phyloP scores from a whole-genome alignment of 1,140 invertebrate species.

The Rhysida immarginata region DNA sequence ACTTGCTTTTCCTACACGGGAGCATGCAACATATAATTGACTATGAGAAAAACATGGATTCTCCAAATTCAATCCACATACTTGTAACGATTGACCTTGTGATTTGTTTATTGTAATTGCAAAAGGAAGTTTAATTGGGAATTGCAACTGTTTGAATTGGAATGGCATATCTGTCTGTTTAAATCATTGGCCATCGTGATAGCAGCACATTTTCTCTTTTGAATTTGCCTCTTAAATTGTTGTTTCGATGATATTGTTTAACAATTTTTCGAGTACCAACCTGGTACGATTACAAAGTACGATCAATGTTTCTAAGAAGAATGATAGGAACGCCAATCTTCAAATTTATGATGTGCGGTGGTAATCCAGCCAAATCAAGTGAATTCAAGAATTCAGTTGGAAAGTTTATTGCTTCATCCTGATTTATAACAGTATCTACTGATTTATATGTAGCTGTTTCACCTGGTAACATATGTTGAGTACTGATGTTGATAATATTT shows the following conservation, averaged over 20 bases:
- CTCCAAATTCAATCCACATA: conserved; percentile 23
- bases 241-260: conserved; percentile 29
- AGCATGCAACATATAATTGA: neutral
- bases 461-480: conserved; percentile 21
- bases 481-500: conserved; percentile 12
- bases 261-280: conserved; percentile 27
- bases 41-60: conserved; percentile 26
- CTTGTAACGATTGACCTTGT: conserved; percentile 33
- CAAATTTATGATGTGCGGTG: conserved; percentile 17
- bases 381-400: conserved; percentile 22
- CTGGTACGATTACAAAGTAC: conserved; percentile 11
- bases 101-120: conserved; percentile 40
- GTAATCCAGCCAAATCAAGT: conserved; percentile 19
- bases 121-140: conserved; percentile 34
- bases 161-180: conserved; percentile 28
- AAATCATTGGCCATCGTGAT: conserved; percentile 29
- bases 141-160: conserved; percentile 30
- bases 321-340: conserved; percentile 26
- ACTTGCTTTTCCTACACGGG: too few species aligned
- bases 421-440: conserved; percentile 24
- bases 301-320: conserved; percentile 27
- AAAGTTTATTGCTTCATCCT: conserved; percentile 16
- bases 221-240: conserved; percentile 28
- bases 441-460: conserved; percentile 24
- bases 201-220: conserved; percentile 32